Evolutionary conservation across 2,888 invertebrate genomes (phyloP).

Genomic region (Shargacucullia verbasci): DNA sequence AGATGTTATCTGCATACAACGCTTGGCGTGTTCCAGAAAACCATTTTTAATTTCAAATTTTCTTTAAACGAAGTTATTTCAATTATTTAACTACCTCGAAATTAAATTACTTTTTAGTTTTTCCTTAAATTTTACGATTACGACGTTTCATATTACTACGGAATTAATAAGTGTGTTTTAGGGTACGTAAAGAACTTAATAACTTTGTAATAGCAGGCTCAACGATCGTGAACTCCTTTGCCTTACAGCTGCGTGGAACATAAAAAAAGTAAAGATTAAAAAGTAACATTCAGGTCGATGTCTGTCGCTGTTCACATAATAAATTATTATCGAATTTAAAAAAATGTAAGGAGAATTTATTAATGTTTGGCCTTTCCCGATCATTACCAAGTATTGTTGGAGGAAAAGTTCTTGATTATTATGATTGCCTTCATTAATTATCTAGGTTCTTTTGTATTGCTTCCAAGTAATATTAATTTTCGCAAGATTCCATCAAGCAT

Average conservation of each 20-base stretch:
- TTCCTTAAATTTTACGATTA: constrained; percentile 28
- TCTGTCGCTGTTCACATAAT: constrained; percentile 9
- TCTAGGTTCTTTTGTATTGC: neutral
- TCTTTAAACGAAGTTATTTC: too few relatives aligned
- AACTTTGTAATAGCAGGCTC: constrained; percentile 48
- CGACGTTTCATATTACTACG: constrained; percentile 24
- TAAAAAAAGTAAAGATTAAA: constrained; percentile 48
- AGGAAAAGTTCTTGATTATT: neutral
- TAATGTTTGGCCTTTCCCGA: neutral
- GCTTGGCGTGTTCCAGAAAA: too few relatives aligned
- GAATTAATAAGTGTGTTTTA: constrained; percentile 35
- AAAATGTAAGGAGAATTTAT: constrained; percentile 17
- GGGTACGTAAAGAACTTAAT: constrained; percentile 43
- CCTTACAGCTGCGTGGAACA: constrained; percentile 43
- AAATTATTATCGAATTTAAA: constrained; percentile 21
- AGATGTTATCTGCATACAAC: too few relatives aligned
- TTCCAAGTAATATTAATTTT: neutral
- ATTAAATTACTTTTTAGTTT: constrained; percentile 4
- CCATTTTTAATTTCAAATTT: too few relatives aligned
- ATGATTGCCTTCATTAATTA: constrained; percentile 2
- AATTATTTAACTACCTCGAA: neutral
- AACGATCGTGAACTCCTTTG: constrained; percentile 30
- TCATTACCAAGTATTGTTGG: neutral
- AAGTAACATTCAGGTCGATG: constrained; percentile 28
- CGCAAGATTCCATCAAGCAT: too few relatives aligned